Conservation (phyloP, 2,797 vertebrate genomes). For the Pelochelys cantorii region DNA sequence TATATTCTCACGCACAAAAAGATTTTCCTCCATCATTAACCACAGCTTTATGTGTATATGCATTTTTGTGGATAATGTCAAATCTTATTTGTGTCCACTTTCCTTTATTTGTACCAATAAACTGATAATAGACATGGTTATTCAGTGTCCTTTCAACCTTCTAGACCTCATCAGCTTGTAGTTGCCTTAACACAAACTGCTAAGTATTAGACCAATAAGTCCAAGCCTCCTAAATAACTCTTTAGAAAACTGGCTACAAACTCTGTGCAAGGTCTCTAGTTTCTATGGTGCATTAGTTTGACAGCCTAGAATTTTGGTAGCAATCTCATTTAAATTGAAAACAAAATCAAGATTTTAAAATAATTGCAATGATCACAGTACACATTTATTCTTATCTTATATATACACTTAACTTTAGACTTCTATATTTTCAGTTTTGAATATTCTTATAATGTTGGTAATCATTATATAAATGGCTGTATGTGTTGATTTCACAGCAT, state of each 20-base stretch:
- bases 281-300: not conserved
- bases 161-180: not conserved
- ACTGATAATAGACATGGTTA: not conserved
- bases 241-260: not conserved
- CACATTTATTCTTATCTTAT: not conserved
- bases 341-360: not conserved
- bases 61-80: not conserved
- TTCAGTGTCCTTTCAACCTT: not conserved
- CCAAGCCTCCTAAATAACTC: not conserved
- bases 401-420: not conserved
- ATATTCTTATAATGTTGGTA: no score
- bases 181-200: not conserved
- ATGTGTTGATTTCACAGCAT: no score
- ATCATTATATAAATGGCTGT: no score
- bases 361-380: not conserved
- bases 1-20: not conserved
- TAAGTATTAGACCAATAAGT: not conserved
- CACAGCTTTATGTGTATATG: not conserved
- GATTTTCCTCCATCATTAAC: not conserved
- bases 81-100: not conserved
- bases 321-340: not conserved
- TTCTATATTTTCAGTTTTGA: not conserved
- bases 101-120: not conserved
- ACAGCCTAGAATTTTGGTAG: not conserved
- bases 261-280: not conserved